Evolutionary conservation across 2,888 invertebrate species (phyloP).

Genomic region (Notodonta ziczac): DNA sequence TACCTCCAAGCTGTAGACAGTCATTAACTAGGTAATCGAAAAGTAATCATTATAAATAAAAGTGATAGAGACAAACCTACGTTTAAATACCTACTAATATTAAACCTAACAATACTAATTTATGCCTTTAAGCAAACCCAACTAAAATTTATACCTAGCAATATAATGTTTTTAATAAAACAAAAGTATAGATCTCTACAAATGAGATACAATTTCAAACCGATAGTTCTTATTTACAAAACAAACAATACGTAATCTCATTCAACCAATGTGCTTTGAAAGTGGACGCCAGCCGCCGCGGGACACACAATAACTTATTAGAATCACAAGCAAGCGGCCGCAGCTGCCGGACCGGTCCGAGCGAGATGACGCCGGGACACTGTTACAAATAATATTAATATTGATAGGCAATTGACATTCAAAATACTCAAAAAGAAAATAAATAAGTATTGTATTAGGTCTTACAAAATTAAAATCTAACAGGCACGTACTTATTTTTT

Average conservation of each 20-base stretch:
- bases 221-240: not conserved
- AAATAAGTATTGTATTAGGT: no score
- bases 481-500: no score
- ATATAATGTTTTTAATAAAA: not conserved
- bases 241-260: conserved; percentile 32
- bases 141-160: no score
- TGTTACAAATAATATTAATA: not conserved
- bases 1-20: no score
- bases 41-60: no score
- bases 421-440: no score
- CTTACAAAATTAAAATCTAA: no score
- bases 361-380: not conserved
- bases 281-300: conserved; percentile 37
- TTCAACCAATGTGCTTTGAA: conserved; percentile 41
- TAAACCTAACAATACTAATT: no score
- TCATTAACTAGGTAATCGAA: no score
- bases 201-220: not conserved
- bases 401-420: not conserved
- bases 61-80: no score
- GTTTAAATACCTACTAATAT: no score
- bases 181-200: not conserved
- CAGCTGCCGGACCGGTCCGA: conserved; percentile 74
- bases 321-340: conserved; percentile 47
- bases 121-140: no score
- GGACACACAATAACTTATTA: conserved; percentile 51